phyloP scores from a whole-genome alignment of 2,888 invertebrate species.

The Eupeodes luniger region DNA sequence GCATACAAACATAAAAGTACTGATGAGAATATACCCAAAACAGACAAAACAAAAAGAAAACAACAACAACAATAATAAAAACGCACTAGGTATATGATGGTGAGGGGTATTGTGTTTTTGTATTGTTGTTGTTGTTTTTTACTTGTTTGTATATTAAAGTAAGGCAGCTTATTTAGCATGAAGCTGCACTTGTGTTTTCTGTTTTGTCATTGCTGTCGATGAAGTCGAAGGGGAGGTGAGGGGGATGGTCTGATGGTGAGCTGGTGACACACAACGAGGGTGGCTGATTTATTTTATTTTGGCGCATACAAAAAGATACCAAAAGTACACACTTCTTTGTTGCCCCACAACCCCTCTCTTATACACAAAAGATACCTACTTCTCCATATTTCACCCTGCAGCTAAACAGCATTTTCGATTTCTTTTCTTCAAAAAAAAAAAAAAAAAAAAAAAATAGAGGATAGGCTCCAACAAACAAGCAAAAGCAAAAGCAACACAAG shows the following conservation, averaged over 20 bases:
- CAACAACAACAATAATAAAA: slow-evolving; percentile 44
- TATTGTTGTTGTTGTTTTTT: not conserved
- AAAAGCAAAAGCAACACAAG: slow-evolving; percentile 30
- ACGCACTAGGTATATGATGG: slow-evolving; percentile 67
- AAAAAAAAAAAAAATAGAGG: slow-evolving; percentile 46
- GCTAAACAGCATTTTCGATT: slow-evolving; percentile 56
- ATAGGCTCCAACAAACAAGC: slow-evolving; percentile 64
- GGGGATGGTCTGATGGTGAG: not conserved
- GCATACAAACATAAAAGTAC: slow-evolving; percentile 43
- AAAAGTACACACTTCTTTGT: slow-evolving; percentile 67
- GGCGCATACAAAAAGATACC: slow-evolving; percentile 60
- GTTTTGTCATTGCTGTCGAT: slow-evolving; percentile 8
- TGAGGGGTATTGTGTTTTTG: slow-evolving; percentile 4
- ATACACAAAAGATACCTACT: not conserved
- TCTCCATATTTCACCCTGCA: slow-evolving; percentile 52
- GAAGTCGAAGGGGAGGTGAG: not conserved
- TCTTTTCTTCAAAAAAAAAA: slow-evolving; percentile 12
- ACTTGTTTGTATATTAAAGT: slow-evolving; percentile 1
- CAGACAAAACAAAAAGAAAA: not conserved
- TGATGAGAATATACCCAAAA: slow-evolving; percentile 4
- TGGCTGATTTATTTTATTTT: slow-evolving; percentile 74
- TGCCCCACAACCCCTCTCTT: not conserved
- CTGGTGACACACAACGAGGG: slow-evolving; percentile 49
- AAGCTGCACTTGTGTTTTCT: slow-evolving; percentile 71
- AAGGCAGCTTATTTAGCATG: slow-evolving; percentile 23